Conservation (phyloP, 2,888 invertebrate species). For the Mythimna ferrago region DNA sequence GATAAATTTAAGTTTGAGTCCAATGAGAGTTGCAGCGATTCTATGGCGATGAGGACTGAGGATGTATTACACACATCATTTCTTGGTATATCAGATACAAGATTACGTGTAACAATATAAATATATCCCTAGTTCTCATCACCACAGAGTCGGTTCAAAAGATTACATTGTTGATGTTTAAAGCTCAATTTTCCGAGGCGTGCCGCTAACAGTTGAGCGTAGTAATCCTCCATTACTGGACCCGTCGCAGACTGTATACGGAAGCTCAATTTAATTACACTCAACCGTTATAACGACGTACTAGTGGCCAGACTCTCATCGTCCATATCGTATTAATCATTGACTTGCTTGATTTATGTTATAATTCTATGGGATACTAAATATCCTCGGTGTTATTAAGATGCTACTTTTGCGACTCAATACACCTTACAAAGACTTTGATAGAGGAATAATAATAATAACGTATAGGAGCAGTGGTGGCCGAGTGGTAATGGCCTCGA, state of each 20-base stretch:
- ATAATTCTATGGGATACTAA: slow-evolving; percentile 82
- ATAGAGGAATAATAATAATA: slow-evolving; percentile 6
- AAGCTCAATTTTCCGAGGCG: slow-evolving; percentile 70
- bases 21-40: no score
- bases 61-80: not conserved
- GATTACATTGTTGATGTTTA: slow-evolving; percentile 68
- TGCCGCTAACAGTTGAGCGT: slow-evolving; percentile 42
- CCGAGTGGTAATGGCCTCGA: no score
- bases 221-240: slow-evolving; percentile 64
- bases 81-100: not conserved
- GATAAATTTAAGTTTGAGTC: no score
- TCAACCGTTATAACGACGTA: slow-evolving; percentile 85
- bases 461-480: no score
- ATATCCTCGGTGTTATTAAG: slow-evolving; percentile 80
- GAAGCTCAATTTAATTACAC: slow-evolving; percentile 89
- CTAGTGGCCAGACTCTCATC: slow-evolving; percentile 78
- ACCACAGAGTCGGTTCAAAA: slow-evolving; percentile 41
- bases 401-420: slow-evolving; percentile 72
- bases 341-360: slow-evolving; percentile 86
- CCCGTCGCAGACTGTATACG: slow-evolving; percentile 75
- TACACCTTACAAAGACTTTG: slow-evolving; percentile 25
- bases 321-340: slow-evolving; percentile 86
- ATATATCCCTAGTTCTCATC: slow-evolving; percentile 17
- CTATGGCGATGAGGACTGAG: no score
- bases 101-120: not conserved